Conservation (phyloP, 2,888 invertebrate species). For the Hemicrepidius hirtus region DNA sequence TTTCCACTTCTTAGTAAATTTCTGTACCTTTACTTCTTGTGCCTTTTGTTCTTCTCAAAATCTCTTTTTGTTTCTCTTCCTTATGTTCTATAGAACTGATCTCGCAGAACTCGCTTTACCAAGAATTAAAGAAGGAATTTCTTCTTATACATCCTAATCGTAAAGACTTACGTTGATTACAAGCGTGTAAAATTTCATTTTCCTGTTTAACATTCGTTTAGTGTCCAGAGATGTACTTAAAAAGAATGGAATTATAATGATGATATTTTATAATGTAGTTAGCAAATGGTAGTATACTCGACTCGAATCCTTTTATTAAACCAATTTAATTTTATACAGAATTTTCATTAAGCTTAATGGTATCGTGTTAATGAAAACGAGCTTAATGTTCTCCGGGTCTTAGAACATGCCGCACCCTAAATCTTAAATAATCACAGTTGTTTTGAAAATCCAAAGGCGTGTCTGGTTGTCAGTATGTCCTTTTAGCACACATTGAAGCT, state of each 20-base stretch:
- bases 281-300: conserved; percentile 18
- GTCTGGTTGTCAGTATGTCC: not conserved
- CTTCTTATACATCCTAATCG: no score
- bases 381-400: conserved; percentile 40
- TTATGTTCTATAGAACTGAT: no score
- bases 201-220: not conserved
- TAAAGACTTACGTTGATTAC: no score
- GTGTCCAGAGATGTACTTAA: conserved; percentile 5
- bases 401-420: conserved; percentile 37
- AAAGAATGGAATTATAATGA: conserved; percentile 24
- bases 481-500: not conserved
- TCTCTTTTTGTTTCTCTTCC: no score
- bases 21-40: no score
- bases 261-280: conserved; percentile 18
- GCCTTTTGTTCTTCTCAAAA: no score
- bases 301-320: conserved; percentile 42
- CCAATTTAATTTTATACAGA: conserved; percentile 47
- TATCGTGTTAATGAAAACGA: conserved; percentile 49
- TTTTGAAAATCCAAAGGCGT: conserved; percentile 15
- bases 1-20: no score
- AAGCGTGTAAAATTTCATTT: not conserved
- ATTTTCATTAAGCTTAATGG: conserved; percentile 51
- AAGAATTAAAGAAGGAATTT: no score
- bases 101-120: no score
- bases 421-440: conserved; percentile 31